Base-by-base conservation (phyloP, 2,113 vertebrate genomes). In the Ophiodon elongatus region DNA sequence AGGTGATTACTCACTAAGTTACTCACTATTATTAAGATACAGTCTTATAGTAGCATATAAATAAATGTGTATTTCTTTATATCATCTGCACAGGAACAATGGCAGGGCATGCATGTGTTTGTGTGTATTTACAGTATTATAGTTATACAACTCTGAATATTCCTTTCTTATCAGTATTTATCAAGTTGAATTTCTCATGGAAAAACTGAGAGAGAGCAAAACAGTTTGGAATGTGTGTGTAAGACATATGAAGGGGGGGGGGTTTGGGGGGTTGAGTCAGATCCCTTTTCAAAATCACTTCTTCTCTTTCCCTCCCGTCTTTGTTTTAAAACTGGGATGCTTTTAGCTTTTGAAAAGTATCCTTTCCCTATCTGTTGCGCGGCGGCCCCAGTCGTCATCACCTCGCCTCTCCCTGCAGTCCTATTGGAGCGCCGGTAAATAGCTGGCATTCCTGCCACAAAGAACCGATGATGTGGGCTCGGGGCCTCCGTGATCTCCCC, bases 271-370 rank as follows among this genome's bases (percentile, higher is more conserved):
- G 37, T 1, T 33, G 88, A 87, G 89, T 89, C 83, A 90, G 92
- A 92, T 94, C 94, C 76, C 85, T 95, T 95, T 95, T 93, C 93
- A 92, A 89, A 94, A 94, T 93, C 91, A 91, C 86, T 88, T 92
- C 91, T 93, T 93, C 89, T 87, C 92, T 92, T 89, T 89, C 91
- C 88, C 89, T 89, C 83, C 71, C 43, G 69, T 90, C 92, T 95
- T 95, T 95, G 94, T 95, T 94, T 96, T 94, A 95, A 93, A 95
- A 94, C 90, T 88, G 92, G 89, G 93, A 95, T 94, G 94, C 95
- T 95, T 95, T 96, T 95, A 95, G 95, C 95, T 95, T 96, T 95
- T 95, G 94, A 95, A 95, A 95, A 94, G 94, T 95, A 95, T 95
- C 94, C 94, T 95, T 95, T 95, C 94, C 93, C 96, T 94, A 95